Base-by-base conservation (phyloP, 2,797 vertebrate genomes). In the Crocidura indochinensis region DNA sequence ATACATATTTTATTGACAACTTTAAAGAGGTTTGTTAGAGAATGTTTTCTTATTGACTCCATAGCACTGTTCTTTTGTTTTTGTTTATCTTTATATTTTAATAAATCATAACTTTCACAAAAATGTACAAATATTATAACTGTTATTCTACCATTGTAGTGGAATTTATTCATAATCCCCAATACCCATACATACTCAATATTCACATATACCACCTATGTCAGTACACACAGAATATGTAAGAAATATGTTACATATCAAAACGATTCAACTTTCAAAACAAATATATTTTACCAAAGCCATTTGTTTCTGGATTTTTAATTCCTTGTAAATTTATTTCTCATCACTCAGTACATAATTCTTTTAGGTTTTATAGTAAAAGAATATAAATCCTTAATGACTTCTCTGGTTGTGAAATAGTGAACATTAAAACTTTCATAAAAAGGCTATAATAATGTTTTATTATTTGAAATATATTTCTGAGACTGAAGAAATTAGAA, bases 391-490 rank as follows among this genome's bases (percentile, higher is more conserved):
- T 92, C 73, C 12, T 88, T 84, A 49, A 60, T 86, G 86, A 83
- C 46, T 47, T 93, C 80, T 75, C 24, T 67, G 38, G 77, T 84
- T 76, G 76, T 86, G 82, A 93, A 95, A 84, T 47, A 67, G 27
- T 46, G 77, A 94, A 71, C 56, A 86, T 77, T 92, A 91, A 95
- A 94, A 87, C 51, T 84, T 92, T 15, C 76, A 93, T 88, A 82
- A 93, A 91, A 56, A 88, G 60, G 26, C 51, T 65, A 83, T 91
- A 77, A 93, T 56, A 87, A 79, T 78, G 73, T 92, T 94, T 90
- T 91, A 92, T 78, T 85, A 88, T 91, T 89, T 93, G 68, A 31
- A 92, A 87, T 94, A 38, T 68, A 90, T 87, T 88, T 94, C 44
- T 88, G 27, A 88, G 44, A 29, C 84, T 80, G 67, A 90, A 93